Base-by-base conservation (phyloP, 2,888 invertebrate species). In the Drosophila meridiana region DNA sequence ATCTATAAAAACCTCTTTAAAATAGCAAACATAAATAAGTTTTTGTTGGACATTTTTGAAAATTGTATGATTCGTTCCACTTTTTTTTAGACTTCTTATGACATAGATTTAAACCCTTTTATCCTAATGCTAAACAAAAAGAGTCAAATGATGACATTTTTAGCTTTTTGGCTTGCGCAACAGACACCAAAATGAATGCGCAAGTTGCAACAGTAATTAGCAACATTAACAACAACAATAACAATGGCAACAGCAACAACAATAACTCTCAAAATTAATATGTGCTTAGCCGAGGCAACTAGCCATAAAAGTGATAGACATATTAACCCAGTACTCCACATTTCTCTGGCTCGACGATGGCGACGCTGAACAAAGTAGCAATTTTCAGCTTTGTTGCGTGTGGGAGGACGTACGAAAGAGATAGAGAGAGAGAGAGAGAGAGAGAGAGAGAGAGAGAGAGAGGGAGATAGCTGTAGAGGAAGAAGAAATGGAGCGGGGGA, bases 271-370 rank as follows among this genome's bases (percentile, higher is more conserved):
- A 69, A 80, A 78, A 80, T 80, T 73, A 79, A 79, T 74, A 75
- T 73, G 75, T 75, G 62, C 72, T 87, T 84, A 82, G 74, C n/a
- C 73, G 74, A 82, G 77, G 71, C 85, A 87, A 87, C 82, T 82
- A 77, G 75, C 80, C 86, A 78, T 87, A 84, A 82, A 87, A 87
- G 85, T 82, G 89, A 86, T 87, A 87, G 86, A 86, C 86, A 87
- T 85, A 87, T 87, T 87, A 87, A 87, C 86, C 86, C 74, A 87
- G 73, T 89, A 89, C 76, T 89, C 86, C 78, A 87, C 85, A 89
- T 87, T 89, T 82, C 73, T 66, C 68, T 47, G 47, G 61, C 66
- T 42, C 40, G 26, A 64, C 28, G 50, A 53, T 55, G n/a, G 56
- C 60, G 63, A 36, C 55, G 57, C 43, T 60, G 82, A 69, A 82